Evolutionary conservation across 2,888 invertebrate species (phyloP).

Genomic region (Theristus sp.): DNA sequence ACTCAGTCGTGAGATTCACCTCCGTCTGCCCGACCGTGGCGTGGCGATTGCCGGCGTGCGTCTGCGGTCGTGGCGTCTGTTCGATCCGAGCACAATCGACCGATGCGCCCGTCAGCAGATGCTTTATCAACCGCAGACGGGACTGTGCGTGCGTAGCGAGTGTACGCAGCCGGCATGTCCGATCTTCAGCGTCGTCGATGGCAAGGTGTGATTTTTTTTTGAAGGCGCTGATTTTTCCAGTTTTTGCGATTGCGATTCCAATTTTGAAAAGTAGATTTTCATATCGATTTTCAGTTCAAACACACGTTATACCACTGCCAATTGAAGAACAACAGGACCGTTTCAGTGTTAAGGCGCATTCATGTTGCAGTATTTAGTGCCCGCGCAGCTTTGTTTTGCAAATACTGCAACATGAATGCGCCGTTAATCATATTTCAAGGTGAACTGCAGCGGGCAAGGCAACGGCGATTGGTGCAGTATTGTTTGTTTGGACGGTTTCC

Average conservation of each 20-base stretch:
- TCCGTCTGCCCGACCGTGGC: neutral
- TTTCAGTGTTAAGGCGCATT: no score
- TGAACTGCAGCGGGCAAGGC: neutral
- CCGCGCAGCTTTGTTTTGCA: neutral
- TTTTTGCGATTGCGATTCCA: no score
- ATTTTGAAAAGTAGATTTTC: no score
- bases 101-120: neutral
- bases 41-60: neutral
- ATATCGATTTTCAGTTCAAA: no score
- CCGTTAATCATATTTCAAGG: no score
- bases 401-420: neutral
- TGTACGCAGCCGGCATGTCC: constrained; percentile 2
- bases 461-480: neutral
- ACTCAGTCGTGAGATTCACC: no score
- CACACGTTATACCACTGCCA: no score
- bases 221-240: no score
- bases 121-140: neutral
- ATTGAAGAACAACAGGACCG: no score
- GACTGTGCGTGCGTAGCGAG: neutral
- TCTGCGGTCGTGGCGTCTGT: neutral
- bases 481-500: neutral
- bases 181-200: neutral
- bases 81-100: neutral
- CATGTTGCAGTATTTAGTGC: no score
- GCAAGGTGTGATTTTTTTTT: neutral